Evolutionary conservation across 1,140 invertebrate species (phyloP).

Genomic region (Drosophila virilis): DNA sequence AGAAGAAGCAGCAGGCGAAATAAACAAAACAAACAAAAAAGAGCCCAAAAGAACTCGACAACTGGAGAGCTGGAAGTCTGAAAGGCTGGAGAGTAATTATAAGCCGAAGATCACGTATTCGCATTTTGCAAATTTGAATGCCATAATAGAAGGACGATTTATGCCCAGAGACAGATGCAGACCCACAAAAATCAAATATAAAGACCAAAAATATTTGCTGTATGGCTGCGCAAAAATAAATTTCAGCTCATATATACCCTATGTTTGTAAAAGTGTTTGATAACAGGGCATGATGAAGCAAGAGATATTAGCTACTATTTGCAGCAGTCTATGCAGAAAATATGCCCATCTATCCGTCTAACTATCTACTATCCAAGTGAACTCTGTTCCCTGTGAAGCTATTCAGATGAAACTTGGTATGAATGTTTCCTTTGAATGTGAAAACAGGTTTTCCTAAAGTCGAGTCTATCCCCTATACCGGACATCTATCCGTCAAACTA

Average conservation of each 20-base stretch:
- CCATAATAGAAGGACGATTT: constrained; percentile 77
- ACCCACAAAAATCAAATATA: constrained; percentile 30
- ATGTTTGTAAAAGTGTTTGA: constrained; percentile 5
- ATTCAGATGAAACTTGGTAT: background rate
- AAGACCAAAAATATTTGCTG: constrained; percentile 45
- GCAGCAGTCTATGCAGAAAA: background rate
- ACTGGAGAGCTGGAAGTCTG: constrained; percentile 11
- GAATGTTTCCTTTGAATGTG: too few relatives aligned
- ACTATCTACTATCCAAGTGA: background rate
- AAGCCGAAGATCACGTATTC: constrained; percentile 80
- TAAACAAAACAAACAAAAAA: constrained; percentile 7
- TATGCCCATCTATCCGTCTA: background rate
- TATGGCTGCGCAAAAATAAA: constrained; percentile 58
- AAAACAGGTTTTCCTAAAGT: too few relatives aligned
- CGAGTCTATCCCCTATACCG: too few relatives aligned
- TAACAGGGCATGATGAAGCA: background rate
- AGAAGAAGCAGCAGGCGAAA: background rate
- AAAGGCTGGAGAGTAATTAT: constrained; percentile 63
- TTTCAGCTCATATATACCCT: constrained; percentile 51
- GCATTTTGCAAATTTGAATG: constrained; percentile 69
- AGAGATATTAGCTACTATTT: too few relatives aligned
- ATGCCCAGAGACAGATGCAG: constrained; percentile 39
- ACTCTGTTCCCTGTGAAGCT: background rate
- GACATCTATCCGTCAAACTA: background rate
- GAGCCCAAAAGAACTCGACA: constrained; percentile 16